Base-by-base conservation (phyloP, 1,140 invertebrate species). In the Drosophila punjabiensis region DNA sequence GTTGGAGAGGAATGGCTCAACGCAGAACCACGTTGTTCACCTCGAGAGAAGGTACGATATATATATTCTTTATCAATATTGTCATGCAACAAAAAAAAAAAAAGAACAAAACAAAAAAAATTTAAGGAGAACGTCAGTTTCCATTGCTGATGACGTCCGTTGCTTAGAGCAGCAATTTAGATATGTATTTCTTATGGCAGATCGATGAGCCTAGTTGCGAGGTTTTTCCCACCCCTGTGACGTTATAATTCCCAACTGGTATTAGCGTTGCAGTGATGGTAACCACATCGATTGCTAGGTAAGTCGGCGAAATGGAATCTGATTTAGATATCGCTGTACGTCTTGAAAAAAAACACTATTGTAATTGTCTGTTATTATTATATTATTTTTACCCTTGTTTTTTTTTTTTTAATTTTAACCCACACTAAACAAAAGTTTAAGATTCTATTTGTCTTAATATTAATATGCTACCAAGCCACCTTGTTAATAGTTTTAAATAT, bases 1-100 rank as follows among this genome's bases (percentile, higher is more conserved):
- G 96, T 81, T 98, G 97, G 97, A 97, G 97, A 95, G 97, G 96
- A 94, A 96, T 96, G 96, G 96, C 96, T 94, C 97, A 98, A 95
- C 96, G 97, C 94, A 95, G 97, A 96, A 97, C 96, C 96, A 98
- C 97, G 93, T 96, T 98, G 95, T 98, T 98, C 96, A 98, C 97
- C 97, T 98, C 97, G 96, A 98, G 97, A 97, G 97, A 98, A 97
- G 97, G 86, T 91, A 86, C 37, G 35, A 24, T 50, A 28, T 18
- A 45, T 4, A 50, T 16, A 20, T 30, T 60, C 33, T 16, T 37
- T 11, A 50, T 39, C 55, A 10, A 58, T 39, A 5, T 18, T 39
- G 20, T 37, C 18, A 24, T 16, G 53, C 18, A 9, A 16, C 20
- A 37, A 43, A 13, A n/a, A 1, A n/a, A 9, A 18, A 18, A 45